Evolutionary conservation across 64 coral and sea anemone species (phyloP), one percentile per base, ranked within the genome.

Genomic region (Acropora tenuis): DNA sequence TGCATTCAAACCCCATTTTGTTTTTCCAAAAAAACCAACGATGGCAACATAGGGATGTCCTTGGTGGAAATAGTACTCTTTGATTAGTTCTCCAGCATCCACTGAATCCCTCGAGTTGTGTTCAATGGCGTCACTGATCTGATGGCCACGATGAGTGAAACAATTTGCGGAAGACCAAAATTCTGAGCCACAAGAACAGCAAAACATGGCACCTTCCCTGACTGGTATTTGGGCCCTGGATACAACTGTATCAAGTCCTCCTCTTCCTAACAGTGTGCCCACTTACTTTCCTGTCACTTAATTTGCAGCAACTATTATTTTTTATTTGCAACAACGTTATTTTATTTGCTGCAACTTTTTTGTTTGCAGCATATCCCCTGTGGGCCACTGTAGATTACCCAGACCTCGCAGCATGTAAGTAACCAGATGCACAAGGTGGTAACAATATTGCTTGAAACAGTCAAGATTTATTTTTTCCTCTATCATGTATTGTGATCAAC

Each of bases 291-390:
- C 41, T 61, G 42, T 57, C 8, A 68, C 69, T 6, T 8, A 49
- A 68, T 84, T 84, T 84, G 81, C 81, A 84, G 58, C 81, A 84
- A 84, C 59, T 3, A 68, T 46, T 50, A n/a, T n/a, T n/a, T n/a
- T n/a, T n/a, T n/a, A n/a, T n/a, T n/a, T n/a, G n/a, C n/a, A n/a
- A n/a, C n/a, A n/a, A n/a, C n/a, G n/a, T n/a, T n/a, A n/a, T n/a
- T n/a, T n/a, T n/a, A n/a, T n/a, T n/a, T n/a, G n/a, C n/a, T n/a
- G n/a, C n/a, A n/a, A n/a, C n/a, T n/a, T n/a, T n/a, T n/a, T n/a
- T n/a, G n/a, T n/a, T n/a, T n/a, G n/a, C n/a, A n/a, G n/a, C n/a
- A n/a, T n/a, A n/a, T n/a, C n/a, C n/a, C n/a, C n/a, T n/a, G n/a
- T n/a, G n/a, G n/a, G n/a, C n/a, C n/a, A n/a, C n/a, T n/a, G n/a